Percentiles rank a stretch among this genome's conserved stretches.
Evolutionary conservation across 2,113 vertebrate genomes (phyloP).

Genomic region (Phyllostomus discolor): DNA sequence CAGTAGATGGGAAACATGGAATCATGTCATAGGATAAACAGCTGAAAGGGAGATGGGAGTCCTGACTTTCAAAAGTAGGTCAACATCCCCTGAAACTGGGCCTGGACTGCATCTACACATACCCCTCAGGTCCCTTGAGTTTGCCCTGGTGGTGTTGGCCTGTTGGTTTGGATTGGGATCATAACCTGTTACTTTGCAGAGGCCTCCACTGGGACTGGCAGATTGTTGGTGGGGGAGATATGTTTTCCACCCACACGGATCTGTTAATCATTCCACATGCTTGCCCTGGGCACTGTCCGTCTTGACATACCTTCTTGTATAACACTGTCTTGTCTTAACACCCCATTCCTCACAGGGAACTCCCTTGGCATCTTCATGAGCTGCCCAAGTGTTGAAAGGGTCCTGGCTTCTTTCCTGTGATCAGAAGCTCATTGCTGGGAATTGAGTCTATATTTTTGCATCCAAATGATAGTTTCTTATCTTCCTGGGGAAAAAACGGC

Average conservation of each 20-base stretch:
- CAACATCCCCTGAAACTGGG: not conserved
- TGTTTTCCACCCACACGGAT: not conserved
- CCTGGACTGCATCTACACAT: not conserved
- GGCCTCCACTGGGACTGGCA: not conserved
- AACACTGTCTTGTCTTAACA: not conserved
- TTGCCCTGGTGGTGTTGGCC: not conserved
- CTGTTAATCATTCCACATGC: not conserved
- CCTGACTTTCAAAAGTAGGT: not conserved
- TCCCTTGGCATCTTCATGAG: not conserved
- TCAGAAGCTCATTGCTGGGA: slow-evolving; percentile 52
- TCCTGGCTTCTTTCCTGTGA: not conserved
- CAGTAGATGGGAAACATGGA: not conserved
- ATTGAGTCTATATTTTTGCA: not conserved
- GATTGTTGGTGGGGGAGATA: not conserved
- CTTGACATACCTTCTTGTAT: not conserved
- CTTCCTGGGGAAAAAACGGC: not conserved
- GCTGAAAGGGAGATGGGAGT: not conserved
- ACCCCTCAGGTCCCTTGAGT: not conserved
- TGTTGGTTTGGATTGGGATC: not conserved
- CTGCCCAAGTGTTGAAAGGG: slow-evolving; percentile 28
- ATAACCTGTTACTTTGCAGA: not conserved
- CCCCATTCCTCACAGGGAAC: not conserved
- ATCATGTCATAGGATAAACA: not conserved
- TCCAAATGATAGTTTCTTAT: slow-evolving; percentile 55
- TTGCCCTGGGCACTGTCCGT: not conserved